Evolutionary conservation across 2,113 vertebrate genomes (phyloP).

Genomic region (Neolamprologus sp.): DNA sequence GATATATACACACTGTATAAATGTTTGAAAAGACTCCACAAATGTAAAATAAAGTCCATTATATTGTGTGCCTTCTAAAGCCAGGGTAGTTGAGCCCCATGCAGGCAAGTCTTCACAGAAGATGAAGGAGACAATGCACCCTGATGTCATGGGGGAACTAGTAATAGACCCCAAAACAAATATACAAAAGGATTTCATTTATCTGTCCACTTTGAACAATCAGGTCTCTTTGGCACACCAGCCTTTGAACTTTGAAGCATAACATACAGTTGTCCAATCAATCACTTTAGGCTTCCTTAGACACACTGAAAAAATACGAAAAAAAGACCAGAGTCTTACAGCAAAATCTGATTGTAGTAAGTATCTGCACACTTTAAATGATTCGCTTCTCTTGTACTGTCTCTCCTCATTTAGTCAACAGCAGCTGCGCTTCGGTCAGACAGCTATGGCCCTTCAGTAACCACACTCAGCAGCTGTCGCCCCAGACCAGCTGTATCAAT

Average conservation of each 20-base stretch:
- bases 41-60: slow-evolving; percentile 72
- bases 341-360: slow-evolving; percentile 31
- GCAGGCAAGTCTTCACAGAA: slow-evolving; percentile 92
- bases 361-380: slow-evolving; percentile 28
- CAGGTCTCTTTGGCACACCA: slow-evolving; percentile 64
- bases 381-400: slow-evolving; percentile 37
- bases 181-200: background rate
- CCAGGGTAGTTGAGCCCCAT: slow-evolving; percentile 42
- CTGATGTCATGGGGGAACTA: slow-evolving; percentile 46
- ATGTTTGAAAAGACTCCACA: slow-evolving; percentile 78
- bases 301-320: slow-evolving; percentile 31
- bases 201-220: slow-evolving; percentile 64
- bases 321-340: slow-evolving; percentile 37
- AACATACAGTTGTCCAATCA: slow-evolving; percentile 33
- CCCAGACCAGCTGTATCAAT: slow-evolving; percentile 70
- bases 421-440: slow-evolving; percentile 67
- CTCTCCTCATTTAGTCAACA: slow-evolving; percentile 35
- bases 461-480: slow-evolving; percentile 59
- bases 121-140: slow-evolving; percentile 67
- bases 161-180: slow-evolving; percentile 43
- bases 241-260: slow-evolving; percentile 35
- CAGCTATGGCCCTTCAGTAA: slow-evolving; percentile 53
- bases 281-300: slow-evolving; percentile 13
- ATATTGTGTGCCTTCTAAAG: slow-evolving; percentile 57
- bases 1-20: slow-evolving; percentile 70